A percentile compares a stretch with the other conserved stretches of the same genome.
These are phyloP conservation scores for Asarcornis scutulata DNA, from an alignment of 2,113 vertebrate genomes.

Conservation along the genomic window DNA sequence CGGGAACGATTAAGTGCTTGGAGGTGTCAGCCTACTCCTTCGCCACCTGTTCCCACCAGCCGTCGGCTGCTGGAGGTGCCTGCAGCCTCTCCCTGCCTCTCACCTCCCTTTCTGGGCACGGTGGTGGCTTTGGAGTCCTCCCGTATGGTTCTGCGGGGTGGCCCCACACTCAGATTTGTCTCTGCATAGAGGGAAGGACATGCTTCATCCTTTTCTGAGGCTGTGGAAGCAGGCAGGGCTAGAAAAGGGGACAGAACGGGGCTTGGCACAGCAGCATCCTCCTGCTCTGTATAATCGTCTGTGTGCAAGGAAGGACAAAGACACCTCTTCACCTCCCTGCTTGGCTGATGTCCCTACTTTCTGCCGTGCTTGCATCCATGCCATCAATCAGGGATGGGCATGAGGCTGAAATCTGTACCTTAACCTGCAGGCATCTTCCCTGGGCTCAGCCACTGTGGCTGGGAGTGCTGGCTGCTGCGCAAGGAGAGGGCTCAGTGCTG, in stretches of 20 bases:
- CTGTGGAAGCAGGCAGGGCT: background rate
- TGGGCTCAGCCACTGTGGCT: rapidly evolving
- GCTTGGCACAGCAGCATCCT: background rate
- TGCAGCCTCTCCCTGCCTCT: background rate
- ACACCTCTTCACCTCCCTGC: background rate
- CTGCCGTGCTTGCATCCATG: background rate
- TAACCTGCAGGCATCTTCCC: background rate
- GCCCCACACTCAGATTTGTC: background rate
- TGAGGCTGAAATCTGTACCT: background rate
- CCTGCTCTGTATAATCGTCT: background rate
- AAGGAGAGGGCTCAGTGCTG: background rate
- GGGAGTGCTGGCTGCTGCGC: background rate
- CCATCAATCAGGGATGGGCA: background rate
- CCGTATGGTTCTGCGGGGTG: rapidly evolving
- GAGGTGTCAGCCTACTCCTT: slow-evolving; percentile 52
- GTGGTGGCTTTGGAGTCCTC: rapidly evolving
- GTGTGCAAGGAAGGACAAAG: background rate
- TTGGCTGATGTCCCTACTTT: background rate
- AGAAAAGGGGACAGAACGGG: background rate
- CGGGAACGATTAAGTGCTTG: slow-evolving; percentile 30
- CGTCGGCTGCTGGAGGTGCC: background rate
- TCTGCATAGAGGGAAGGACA: rapidly evolving
- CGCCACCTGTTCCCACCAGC: slow-evolving; percentile 53
- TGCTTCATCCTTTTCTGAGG: background rate
- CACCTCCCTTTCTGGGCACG: rapidly evolving